Base-by-base conservation (phyloP, 2,113 vertebrate genomes). In the Pyrgilauda ruficollis region DNA sequence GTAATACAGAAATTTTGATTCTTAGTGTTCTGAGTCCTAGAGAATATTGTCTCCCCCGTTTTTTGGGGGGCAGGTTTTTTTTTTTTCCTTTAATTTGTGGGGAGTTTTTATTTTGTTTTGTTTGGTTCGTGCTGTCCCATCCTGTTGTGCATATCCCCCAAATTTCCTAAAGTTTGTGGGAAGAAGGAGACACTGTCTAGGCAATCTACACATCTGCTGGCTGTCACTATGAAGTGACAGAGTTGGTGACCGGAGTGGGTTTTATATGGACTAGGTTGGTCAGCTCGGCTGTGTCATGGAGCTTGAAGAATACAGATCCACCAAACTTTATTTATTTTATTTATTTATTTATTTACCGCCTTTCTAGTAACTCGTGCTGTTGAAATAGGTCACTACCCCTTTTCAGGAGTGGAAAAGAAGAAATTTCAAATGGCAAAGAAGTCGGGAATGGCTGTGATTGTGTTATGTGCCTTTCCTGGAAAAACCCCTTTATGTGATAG, bases 401-500 rank as follows among this genome's bases (percentile, higher is more conserved):
- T 58, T 73, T 90, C 75, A 50, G 15, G 55, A 59, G 23, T 24
- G 50, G 31, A 84, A 87, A 89, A 78, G 30, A 43, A 85, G 20
- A 26, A 58, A 50, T 80, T 79, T 44, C 43, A 74, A 89, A 28
- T 30, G 21, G 70, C 41, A 73, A 66, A 77, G 33, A 62, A 76
- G 50, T 61, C 2, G 4, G 76, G 84, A 82, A 73, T 33, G 9
- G 33, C 13, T 41, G 28, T 74, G 70, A 80, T 52, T 69, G 46
- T 82, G 43, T 58, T 69, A 78, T 59, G 33, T 58, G 70, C 43
- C 44, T 96, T 95, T 96, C 94, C 93, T 83, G 93, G 93, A 94
- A 96, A 87, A 95, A 86, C 19, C 61, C 63, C 75, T 81, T 85
- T 43, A 61, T 86, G 64, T 13, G 61, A 88, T 55, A 87, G 91